Base-by-base conservation (phyloP, 2,888 invertebrate species). In the Eupithecia dodoneata region DNA sequence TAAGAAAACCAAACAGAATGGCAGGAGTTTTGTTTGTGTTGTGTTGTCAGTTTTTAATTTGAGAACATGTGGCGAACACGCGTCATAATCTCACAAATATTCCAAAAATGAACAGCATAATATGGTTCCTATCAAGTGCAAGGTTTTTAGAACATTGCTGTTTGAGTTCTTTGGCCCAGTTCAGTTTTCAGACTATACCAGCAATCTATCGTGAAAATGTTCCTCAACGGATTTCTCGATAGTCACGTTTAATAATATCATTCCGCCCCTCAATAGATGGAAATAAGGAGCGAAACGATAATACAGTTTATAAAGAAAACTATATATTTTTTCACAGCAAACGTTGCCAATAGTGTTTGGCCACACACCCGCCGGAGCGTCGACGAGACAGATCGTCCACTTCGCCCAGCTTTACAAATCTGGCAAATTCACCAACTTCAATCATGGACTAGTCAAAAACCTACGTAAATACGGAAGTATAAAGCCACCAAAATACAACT, bases 291-390 rank as follows among this genome's bases (percentile, higher is more conserved):
- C 3, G 47, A 47, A 45, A 47, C 47, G 12, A 47, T 10, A 10
- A 9, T 47, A 9, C 47, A 47, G 4, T 10, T 3, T 30, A 63
- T 30, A 9, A 1, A 63, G 63, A 66, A 42, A 7, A 42, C 1
- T 15, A 66, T 2, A 42, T 6, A 15, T 42, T 66, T 45, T 69
- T 74, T 72, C 44, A 10, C 90, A 96, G 96, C 95, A 95, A 0
- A 94, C 94, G 93, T 84, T 96, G 3, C 95, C 95, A 13, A 92
- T 95, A 15, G 92, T 95, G 0, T 77, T 95, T 45, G 95, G 94
- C 0, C 95, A 95, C 79, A 93, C 94, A 0, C 96, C 96, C 67
- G 95, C 95, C 0, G 95, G 95, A 2, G 91, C 95, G 0, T 93
- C 96, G 0, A 89, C 94, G 0, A 89, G 91, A 80, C 95, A 96